Conservation (phyloP, 2,797 vertebrate species). For the Acestrorhynchus altus region DNA sequence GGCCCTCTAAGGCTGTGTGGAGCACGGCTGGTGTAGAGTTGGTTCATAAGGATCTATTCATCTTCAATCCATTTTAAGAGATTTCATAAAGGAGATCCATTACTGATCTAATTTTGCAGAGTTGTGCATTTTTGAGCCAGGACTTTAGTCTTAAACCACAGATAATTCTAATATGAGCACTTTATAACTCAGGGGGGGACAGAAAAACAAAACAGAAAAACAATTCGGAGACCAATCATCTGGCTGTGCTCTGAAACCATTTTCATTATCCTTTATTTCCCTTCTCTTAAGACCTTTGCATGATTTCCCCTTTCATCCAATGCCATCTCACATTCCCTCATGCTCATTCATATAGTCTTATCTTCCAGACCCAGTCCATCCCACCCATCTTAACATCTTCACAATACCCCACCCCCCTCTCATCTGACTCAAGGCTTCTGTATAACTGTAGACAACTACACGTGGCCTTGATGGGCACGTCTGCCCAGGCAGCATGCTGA, state of each 20-base stretch:
- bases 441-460: neutral
- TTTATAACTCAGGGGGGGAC: neutral
- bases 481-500: conserved; percentile 9
- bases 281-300: neutral
- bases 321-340: neutral
- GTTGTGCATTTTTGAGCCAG: neutral
- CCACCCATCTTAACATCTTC: neutral
- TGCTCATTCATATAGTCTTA: conserved; percentile 11
- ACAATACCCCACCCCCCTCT: neutral
- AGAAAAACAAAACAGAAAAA: neutral
- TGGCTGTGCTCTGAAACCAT: conserved; percentile 10
- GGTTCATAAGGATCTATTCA: no score
- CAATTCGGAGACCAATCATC: conserved; percentile 8
- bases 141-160: neutral
- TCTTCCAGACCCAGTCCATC: conserved; percentile 23
- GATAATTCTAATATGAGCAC: neutral
- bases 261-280: conserved; percentile 51
- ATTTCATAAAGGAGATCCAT: no score
- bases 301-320: conserved; percentile 31
- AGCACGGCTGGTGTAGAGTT: no score
- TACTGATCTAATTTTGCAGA: neutral
- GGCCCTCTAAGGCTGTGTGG: no score
- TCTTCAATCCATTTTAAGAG: no score
- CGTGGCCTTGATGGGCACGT: conserved; percentile 17
- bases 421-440: conserved; percentile 1